Evolutionary conservation across 35 echinoderm and acorn worm species (phyloP).

Genomic region (Apostichopus parvimensis): DNA sequence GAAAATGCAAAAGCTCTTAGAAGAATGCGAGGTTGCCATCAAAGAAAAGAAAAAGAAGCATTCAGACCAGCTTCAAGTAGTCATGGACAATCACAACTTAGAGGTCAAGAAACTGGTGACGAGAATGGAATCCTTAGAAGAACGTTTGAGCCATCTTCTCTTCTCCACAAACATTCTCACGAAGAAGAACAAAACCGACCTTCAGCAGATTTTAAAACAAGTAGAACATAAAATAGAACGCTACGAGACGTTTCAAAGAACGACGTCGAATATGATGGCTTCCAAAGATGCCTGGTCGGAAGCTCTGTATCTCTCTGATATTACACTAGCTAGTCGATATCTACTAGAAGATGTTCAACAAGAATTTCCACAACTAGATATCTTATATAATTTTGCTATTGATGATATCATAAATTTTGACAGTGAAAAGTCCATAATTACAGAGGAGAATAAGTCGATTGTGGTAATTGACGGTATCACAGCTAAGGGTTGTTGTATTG

Average conservation of each 20-base stretch:
- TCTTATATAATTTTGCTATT: neutral
- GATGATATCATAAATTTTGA: neutral
- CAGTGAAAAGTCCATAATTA: neutral
- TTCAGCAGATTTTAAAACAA: neutral
- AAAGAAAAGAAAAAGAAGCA: neutral
- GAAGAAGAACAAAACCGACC: neutral
- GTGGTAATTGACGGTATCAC: neutral
- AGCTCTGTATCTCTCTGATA: constrained; percentile 3
- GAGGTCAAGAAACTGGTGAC: neutral
- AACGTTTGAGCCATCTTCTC: neutral
- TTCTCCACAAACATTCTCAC: neutral
- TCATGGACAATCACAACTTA: no score
- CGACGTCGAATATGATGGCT: neutral
- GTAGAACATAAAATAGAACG: neutral
- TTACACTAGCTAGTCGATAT: neutral
- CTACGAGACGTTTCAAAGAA: neutral
- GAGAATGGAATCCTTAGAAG: neutral
- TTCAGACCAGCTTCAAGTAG: neutral
- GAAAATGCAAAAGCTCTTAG: neutral
- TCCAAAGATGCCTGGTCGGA: neutral
- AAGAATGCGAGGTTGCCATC: neutral
- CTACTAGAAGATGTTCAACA: neutral
- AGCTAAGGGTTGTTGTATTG: neutral
- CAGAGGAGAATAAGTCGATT: neutral
- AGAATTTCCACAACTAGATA: constrained; percentile 15